Base-by-base conservation (phyloP, 2,888 invertebrate genomes). In the Melinaea marsaeus region DNA sequence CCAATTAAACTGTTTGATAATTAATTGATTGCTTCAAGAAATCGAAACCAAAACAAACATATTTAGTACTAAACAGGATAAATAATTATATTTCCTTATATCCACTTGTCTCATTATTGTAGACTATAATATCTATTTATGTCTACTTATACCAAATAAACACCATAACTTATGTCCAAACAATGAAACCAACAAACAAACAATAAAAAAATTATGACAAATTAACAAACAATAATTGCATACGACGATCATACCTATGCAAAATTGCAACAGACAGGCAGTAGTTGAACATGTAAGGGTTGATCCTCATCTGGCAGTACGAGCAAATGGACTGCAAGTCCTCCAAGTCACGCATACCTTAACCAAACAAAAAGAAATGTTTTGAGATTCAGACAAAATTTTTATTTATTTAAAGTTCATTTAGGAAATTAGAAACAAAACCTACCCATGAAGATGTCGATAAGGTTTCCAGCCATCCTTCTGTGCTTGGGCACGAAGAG, bases 251-350 rank as follows among this genome's bases (percentile, higher is more conserved):
- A 66, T 75, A 90, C 90, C 95, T 92, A 84, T 95, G 94, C 59
- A 95, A 81, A 13, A 95, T 87, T 4, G 94, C 94, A 51, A 95
- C 95, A 2, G 95, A 94, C 6, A 95, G 89, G 37, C 94, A 93
- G 82, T 95, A 95, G 83, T 95, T 93, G 86, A 95, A 95, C 86
- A 96, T 84, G 78, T 94, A 93, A 0, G 95, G 94, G 81, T 96
- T 96, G 73, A 95, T 86, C 54, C 93, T 91, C 71, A 95, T 93
- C 68, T 95, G 93, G 71, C 94, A 93, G 80, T 92, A 95, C 9
- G 93, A 92, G 45, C 94, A 92, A 46, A 94, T 83, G 0, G 95
- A 93, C 73, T 93, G 85, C 63, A 96, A 91, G 69, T 96, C 95
- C 0, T 95, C 94, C 11, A 94, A 80, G 55, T 92, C 92, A 47